These are phyloP conservation scores for Callosobruchus maculatus DNA, from an alignment of 2,888 invertebrate species.

Conservation along the genomic window DNA sequence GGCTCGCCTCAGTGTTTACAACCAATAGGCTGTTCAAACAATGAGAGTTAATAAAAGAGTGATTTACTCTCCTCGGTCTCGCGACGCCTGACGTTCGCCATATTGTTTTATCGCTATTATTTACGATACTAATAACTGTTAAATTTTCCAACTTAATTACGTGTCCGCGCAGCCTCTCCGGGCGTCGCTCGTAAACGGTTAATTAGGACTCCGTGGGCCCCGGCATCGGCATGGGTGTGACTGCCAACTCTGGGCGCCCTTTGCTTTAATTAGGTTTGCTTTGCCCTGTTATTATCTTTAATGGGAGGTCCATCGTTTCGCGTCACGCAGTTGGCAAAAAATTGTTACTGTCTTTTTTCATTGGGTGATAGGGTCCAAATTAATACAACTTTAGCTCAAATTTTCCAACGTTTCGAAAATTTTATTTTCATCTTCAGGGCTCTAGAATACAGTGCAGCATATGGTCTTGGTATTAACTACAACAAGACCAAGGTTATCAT, in stretches of 20 bases:
- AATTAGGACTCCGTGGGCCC: not conserved
- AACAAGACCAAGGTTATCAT: no score
- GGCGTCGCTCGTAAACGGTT: not conserved
- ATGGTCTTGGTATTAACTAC: no score
- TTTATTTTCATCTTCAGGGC: no score
- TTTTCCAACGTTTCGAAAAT: no score
- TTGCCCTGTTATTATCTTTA: not conserved
- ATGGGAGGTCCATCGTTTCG: not conserved
- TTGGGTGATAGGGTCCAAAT: no score
- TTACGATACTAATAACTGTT: not conserved
- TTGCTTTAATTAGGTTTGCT: not conserved
- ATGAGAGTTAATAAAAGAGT: not conserved
- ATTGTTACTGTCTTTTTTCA: no score
- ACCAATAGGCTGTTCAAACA: not conserved
- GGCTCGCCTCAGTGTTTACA: not conserved
- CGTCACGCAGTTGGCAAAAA: no score
- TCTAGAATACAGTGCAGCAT: no score
- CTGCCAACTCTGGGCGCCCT: not conserved
- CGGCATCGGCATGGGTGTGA: not conserved
- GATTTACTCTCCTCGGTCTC: not conserved
- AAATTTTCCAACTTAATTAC: not conserved
- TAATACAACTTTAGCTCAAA: no score
- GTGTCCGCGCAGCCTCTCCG: not conserved
- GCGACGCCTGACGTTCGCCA: not conserved
- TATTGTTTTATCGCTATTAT: not conserved